Percentiles rank a stretch among this genome's conserved stretches.
These are phyloP conservation scores for Epinotia brunnichana DNA, from an alignment of 2,888 invertebrate genomes.

Conservation along the genomic window DNA sequence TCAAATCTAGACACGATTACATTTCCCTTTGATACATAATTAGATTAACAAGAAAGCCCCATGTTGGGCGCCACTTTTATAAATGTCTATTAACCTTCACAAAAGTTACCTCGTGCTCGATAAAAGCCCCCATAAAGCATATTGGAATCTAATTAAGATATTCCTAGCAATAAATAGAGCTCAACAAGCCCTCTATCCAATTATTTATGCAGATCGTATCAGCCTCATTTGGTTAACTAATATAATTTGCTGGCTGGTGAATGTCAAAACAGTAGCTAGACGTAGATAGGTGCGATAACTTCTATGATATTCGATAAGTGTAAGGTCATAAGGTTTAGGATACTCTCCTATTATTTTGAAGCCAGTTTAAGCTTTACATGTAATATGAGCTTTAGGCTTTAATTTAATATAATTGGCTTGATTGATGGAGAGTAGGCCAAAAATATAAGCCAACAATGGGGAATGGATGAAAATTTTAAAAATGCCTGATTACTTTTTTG, in stretches of 20 bases:
- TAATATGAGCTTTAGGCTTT: too few species aligned
- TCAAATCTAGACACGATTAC: neutral
- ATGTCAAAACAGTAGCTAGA: slow-evolving; percentile 1
- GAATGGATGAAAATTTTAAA: too few species aligned
- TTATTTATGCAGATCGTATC: slow-evolving; percentile 26
- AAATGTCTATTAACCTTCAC: neutral
- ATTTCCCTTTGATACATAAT: neutral
- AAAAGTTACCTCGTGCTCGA: neutral
- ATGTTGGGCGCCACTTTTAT: slow-evolving; percentile 5
- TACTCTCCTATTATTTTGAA: too few species aligned
- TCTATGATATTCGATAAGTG: neutral
- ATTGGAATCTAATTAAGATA: slow-evolving; percentile 8
- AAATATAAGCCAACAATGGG: too few species aligned
- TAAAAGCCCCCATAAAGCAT: slow-evolving; percentile 1
- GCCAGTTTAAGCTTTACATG: too few species aligned
- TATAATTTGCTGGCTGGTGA: neutral
- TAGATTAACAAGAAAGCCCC: neutral
- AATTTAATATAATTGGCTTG: too few species aligned
- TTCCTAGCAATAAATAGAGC: neutral
- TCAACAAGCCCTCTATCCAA: slow-evolving; percentile 11
- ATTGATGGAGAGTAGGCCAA: too few species aligned
- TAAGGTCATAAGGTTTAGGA: neutral
- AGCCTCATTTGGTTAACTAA: slow-evolving; percentile 20
- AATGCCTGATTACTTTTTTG: too few species aligned
- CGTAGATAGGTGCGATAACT: neutral